Base-by-base conservation (phyloP, 1,140 invertebrate species). In the Conus ventricosus region DNA sequence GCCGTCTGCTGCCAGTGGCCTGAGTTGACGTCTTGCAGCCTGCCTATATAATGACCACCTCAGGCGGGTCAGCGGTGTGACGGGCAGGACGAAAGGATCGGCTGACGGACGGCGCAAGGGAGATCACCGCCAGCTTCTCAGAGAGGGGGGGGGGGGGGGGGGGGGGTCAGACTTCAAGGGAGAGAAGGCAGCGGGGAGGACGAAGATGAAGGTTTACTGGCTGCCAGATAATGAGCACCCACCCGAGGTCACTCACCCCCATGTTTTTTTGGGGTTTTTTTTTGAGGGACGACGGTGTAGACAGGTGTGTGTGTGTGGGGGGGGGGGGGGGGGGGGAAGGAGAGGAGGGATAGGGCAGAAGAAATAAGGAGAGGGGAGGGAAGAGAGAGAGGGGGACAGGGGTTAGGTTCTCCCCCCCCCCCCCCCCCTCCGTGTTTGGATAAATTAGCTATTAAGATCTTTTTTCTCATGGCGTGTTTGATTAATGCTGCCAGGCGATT, bases 381-480 rank as follows among this genome's bases (percentile, higher is more conserved):
- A 63, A 4, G n/a, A n/a, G n/a, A n/a, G n/a, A n/a, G n/a, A n/a
- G 17, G 60, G 17, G 60, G 60, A 1, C 60, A 20, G 53, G 23
- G 17, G 81, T n/a, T 51, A 83, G 81, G 81, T 53, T 57, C 60
- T 55, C 54, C 39, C 39, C 39, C 39, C 39, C 39, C 0, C 39
- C 39, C 39, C 39, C 39, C 39, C 3, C 39, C 39, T 3, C 51
- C 81, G 51, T 83, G 53, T 20, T 8, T 53, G 51, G 81, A 63
- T 84, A 63, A 84, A 84, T 63, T 60, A 84, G 82, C 82, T 54
- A 84, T 84, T 84, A 84, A 63, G 54, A 84, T 84, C 82, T 4
- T 84, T 63, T 84, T 13, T 81, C 82, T 20, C n/a, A 6, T 8
- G 6, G 17, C 11, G 8, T 83, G 81, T 83, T 27, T 84, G 82